A percentile compares a stretch with the other conserved stretches of the same genome.
Evolutionary conservation across 2,797 vertebrate genomes (phyloP).

Genomic region (Lacerta viridis): DNA sequence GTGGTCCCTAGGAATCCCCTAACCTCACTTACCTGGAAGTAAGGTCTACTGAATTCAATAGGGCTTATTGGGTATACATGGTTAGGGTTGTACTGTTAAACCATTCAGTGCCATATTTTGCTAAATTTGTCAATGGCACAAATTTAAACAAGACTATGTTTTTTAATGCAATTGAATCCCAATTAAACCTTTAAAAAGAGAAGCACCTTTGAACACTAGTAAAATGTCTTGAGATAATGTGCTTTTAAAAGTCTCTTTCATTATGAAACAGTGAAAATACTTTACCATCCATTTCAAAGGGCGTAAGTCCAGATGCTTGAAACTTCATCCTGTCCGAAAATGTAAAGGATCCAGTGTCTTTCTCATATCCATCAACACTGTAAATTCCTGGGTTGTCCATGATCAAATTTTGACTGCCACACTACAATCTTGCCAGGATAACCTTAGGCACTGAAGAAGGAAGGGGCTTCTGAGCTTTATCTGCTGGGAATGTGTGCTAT

Average conservation of each 20-base stretch:
- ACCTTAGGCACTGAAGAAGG: background rate
- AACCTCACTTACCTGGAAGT: background rate
- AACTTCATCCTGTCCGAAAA: slow-evolving; percentile 64
- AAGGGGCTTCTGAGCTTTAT: slow-evolving; percentile 26
- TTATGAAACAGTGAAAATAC: slow-evolving; percentile 36
- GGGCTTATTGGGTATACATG: too few relatives aligned
- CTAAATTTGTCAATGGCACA: slow-evolving; percentile 42
- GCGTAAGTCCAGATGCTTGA: slow-evolving; percentile 63
- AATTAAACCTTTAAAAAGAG: slow-evolving; percentile 49
- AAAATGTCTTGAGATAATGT: background rate
- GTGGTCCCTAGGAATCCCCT: background rate
- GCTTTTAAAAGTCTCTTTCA: slow-evolving; percentile 26
- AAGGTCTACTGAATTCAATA: too few relatives aligned
- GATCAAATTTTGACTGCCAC: slow-evolving; percentile 36
- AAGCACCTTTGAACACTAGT: background rate
- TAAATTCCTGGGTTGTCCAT: slow-evolving; percentile 61
- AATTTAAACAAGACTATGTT: slow-evolving; percentile 49
- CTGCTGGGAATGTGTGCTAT: slow-evolving; percentile 47
- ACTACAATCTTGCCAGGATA: slow-evolving; percentile 50
- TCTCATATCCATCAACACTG: slow-evolving; percentile 47
- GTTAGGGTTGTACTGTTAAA: too few relatives aligned
- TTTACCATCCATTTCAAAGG: slow-evolving; percentile 81
- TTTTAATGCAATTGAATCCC: slow-evolving; percentile 33
- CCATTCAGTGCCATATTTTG: background rate
- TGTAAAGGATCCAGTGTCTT: slow-evolving; percentile 26